A percentile compares a stretch with the other conserved stretches of the same genome.
Evolutionary conservation across 2,888 invertebrate genomes (phyloP).

Genomic region (Masnerella sp.): DNA sequence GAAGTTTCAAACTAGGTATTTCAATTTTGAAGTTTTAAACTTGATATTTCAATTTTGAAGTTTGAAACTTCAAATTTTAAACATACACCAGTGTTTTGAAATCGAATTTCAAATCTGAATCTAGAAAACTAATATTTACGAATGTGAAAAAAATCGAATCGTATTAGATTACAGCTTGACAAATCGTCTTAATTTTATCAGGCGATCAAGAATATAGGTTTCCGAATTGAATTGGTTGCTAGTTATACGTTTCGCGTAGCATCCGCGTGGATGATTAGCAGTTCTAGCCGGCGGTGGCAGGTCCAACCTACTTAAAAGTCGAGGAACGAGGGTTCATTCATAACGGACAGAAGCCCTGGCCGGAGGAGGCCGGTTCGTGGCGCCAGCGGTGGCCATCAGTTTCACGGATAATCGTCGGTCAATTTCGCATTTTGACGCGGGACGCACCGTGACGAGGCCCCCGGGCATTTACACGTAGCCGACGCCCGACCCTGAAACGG

Average conservation of each 20-base stretch:
- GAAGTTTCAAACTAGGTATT: too few relatives aligned
- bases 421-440: slow-evolving; percentile 75
- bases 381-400: slow-evolving; percentile 73
- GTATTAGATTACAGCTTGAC: slow-evolving; percentile 12
- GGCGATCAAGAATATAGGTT: slow-evolving; percentile 1
- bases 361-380: slow-evolving; percentile 65
- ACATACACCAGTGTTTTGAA: too few relatives aligned
- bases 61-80: too few relatives aligned
- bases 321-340: slow-evolving; percentile 67
- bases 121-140: too few relatives aligned
- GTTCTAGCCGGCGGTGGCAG: slow-evolving; percentile 53
- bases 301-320: slow-evolving; percentile 54
- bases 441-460: slow-evolving; percentile 60
- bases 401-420: slow-evolving; percentile 75
- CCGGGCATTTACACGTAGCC: slow-evolving; percentile 50
- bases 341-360: slow-evolving; percentile 67
- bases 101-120: background rate
- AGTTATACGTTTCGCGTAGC: slow-evolving; percentile 44
- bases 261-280: slow-evolving; percentile 52
- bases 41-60: too few relatives aligned
- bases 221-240: slow-evolving; percentile 46
- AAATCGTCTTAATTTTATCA: slow-evolving; percentile 4
- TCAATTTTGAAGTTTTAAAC: too few relatives aligned
- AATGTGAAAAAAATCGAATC: background rate
- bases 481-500: slow-evolving; percentile 42